phyloP scores from a whole-genome alignment of 2,797 vertebrate genomes.

The Gymnoscopelus braueri region DNA sequence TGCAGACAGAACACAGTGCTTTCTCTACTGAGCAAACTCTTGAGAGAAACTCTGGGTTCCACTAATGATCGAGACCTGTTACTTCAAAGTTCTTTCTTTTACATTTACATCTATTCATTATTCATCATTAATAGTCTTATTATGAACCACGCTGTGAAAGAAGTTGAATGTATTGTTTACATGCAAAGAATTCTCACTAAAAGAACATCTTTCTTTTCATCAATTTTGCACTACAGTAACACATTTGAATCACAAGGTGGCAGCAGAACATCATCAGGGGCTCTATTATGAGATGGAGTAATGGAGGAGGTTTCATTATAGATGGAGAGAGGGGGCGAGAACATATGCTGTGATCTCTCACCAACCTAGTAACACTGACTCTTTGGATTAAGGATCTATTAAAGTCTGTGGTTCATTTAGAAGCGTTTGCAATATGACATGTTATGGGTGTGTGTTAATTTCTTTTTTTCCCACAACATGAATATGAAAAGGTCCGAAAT shows the following conservation, averaged over 20 bases:
- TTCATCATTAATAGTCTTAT: slow-evolving; percentile 31
- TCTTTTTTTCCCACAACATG: too few species aligned
- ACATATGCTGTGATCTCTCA: too few species aligned
- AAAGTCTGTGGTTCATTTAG: too few species aligned
- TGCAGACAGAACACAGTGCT: slow-evolving; percentile 14
- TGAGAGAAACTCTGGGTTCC: slow-evolving; percentile 13
- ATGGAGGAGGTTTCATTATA: neutral
- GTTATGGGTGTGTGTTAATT: too few species aligned
- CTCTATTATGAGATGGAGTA: neutral
- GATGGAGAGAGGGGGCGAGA: neutral
- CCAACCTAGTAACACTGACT: too few species aligned
- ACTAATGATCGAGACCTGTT: slow-evolving; percentile 28
- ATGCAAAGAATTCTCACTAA: neutral
- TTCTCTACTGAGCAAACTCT: slow-evolving; percentile 12
- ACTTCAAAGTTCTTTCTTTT: slow-evolving; percentile 18
- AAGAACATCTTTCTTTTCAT: too few species aligned
- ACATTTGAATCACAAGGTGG: slow-evolving; percentile 56
- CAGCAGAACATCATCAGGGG: slow-evolving; percentile 40
- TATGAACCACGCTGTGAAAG: slow-evolving; percentile 1
- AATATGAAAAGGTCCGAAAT: too few species aligned
- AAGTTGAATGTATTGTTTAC: slow-evolving; percentile 8
- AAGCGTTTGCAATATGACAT: too few species aligned
- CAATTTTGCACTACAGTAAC: neutral
- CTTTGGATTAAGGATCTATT: too few species aligned
- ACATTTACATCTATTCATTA: slow-evolving; percentile 27